Conservation (phyloP, 1,140 invertebrate genomes). For the Chelonus insularis region DNA sequence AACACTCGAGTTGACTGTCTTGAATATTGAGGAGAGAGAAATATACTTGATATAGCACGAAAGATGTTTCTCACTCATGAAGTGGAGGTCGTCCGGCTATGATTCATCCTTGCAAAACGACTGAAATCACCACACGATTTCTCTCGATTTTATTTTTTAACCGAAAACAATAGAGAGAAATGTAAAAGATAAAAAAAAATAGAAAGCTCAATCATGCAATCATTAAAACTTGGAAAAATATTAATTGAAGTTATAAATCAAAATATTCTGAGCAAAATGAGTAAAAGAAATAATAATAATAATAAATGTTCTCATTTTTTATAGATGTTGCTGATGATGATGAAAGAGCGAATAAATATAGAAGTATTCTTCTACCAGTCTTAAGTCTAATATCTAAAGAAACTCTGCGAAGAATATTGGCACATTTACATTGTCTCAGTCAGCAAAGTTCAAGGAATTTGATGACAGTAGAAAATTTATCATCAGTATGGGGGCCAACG, state of each 20-base stretch:
- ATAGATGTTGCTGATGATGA: constrained; percentile 60
- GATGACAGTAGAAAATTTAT: constrained; percentile 81
- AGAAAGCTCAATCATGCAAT: too few relatives aligned
- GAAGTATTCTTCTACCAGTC: constrained; percentile 65
- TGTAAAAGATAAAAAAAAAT: too few relatives aligned
- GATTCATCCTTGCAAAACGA: constrained; percentile 6
- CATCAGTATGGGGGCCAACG: constrained; percentile 82
- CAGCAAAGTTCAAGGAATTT: constrained; percentile 73
- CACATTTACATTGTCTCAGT: constrained; percentile 79
- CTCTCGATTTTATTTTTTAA: neutral
- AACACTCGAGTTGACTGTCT: neutral
- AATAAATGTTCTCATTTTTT: too few relatives aligned
- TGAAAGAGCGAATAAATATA: constrained; percentile 64
- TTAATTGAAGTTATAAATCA: neutral
- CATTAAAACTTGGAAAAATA: too few relatives aligned
- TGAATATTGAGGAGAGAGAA: neutral
- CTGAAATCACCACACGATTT: neutral
- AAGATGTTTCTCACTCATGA: neutral
- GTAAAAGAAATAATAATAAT: too few relatives aligned
- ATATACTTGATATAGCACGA: neutral
- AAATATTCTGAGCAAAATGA: neutral
- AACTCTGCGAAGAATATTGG: constrained; percentile 74
- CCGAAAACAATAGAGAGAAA: too few relatives aligned
- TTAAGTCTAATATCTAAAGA: constrained; percentile 71
- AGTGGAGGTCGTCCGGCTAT: constrained; percentile 11